Evolutionary conservation across 92 coral and sea anemone genomes (phyloP).

Genomic region (Hydrozoanthus gracilis): DNA sequence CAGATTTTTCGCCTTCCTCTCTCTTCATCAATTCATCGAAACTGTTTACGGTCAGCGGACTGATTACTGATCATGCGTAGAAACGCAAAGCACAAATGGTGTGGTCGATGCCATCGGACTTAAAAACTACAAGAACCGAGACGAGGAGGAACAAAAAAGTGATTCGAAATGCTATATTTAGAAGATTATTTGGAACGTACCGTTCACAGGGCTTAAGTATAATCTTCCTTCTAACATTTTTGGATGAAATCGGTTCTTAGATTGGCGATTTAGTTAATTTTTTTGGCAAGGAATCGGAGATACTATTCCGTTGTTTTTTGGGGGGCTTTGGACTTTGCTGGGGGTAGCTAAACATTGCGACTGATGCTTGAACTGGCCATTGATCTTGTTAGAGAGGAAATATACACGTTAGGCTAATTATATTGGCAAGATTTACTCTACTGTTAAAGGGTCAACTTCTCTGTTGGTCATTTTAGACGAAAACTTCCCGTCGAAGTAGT

Average conservation of each 20-base stretch:
- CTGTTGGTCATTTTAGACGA: not conserved
- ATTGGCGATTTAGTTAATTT: not conserved
- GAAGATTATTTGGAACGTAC: constrained; percentile 97
- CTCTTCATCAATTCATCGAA: not conserved
- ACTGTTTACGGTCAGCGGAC: constrained; percentile 71
- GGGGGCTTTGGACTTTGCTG: constrained; percentile 29
- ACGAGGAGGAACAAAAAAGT: constrained; percentile 50
- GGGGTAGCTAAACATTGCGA: constrained; percentile 37
- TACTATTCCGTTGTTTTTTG: constrained; percentile 20
- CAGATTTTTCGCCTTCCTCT: not conserved
- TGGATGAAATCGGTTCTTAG: not conserved
- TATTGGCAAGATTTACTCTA: not conserved
- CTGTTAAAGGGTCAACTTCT: not conserved
- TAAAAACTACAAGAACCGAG: constrained; percentile 31
- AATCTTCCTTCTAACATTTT: not conserved
- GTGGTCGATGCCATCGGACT: constrained; percentile 58
- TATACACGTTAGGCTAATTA: not conserved
- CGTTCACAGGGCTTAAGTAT: constrained; percentile 47
- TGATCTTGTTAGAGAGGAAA: not conserved
- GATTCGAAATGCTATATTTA: constrained; percentile 91
- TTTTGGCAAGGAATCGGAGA: constrained; percentile 6
- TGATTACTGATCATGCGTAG: constrained; percentile 58
- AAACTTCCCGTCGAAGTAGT: not conserved
- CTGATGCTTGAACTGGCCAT: not conserved
- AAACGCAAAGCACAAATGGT: constrained; percentile 41